Conservation (phyloP, 1,140 invertebrate species). For the Euschistus heros region DNA sequence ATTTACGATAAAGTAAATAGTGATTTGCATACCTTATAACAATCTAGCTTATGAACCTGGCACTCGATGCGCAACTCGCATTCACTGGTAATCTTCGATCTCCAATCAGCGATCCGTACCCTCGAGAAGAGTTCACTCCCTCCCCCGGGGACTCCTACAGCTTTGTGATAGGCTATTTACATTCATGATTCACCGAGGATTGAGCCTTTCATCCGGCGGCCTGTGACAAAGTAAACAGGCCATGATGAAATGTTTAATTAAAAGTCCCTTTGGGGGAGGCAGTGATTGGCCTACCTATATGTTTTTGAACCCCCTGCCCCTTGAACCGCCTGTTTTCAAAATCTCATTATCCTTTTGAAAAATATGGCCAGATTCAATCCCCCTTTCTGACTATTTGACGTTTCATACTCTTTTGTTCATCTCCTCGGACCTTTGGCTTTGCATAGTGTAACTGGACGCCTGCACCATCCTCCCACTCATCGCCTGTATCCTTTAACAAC, state of each 20-base stretch:
- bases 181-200: neutral
- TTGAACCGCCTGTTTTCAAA: neutral
- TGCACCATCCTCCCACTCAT: too few species aligned
- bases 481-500: too few species aligned
- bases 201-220: neutral
- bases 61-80: too few species aligned
- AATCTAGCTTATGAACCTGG: too few species aligned
- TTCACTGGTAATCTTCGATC: too few species aligned
- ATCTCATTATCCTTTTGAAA: conserved; percentile 8
- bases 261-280: neutral
- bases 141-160: neutral
- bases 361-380: neutral
- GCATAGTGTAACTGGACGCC: too few species aligned
- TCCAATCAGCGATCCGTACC: too few species aligned
- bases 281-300: neutral
- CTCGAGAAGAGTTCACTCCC: neutral
- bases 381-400: neutral
- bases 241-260: conserved; percentile 15
- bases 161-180: neutral
- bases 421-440: too few species aligned
- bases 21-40: too few species aligned
- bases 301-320: neutral
- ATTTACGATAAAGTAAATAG: too few species aligned
- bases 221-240: conserved; percentile 10
- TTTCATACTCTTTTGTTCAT: too few species aligned